Percentiles rank a stretch among this genome's conserved stretches.
Conservation (phyloP, 1,140 invertebrate species). For the Drosophila albomicans region DNA sequence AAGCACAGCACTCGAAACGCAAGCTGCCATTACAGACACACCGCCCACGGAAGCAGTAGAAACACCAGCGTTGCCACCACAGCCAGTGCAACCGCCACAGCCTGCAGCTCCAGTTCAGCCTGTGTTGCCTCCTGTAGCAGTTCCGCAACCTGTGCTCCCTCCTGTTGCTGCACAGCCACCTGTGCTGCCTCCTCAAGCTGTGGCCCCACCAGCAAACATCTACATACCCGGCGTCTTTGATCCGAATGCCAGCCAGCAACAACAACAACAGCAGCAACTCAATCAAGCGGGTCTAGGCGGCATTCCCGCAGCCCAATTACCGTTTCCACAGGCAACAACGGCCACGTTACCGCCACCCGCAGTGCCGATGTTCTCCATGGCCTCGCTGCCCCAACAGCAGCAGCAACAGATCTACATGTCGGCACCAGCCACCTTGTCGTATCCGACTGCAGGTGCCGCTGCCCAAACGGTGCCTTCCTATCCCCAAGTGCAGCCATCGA, state of each 20-base stretch:
- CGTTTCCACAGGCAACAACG: constrained; percentile 72
- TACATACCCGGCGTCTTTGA: constrained; percentile 69
- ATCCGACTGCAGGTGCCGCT: constrained; percentile 66
- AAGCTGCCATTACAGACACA: constrained; percentile 42
- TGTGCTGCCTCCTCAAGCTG: constrained; percentile 26
- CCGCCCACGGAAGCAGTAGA: constrained; percentile 11
- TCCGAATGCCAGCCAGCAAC: constrained; percentile 47
- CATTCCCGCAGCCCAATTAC: constrained; percentile 68
- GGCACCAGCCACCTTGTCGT: constrained; percentile 71
- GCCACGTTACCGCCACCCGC: constrained; percentile 41
- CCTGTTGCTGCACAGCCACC: constrained; percentile 46
- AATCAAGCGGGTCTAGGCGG: constrained; percentile 46
- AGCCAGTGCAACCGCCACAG: background rate
- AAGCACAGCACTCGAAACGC: constrained; percentile 58
- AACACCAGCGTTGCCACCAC: constrained; percentile 7
- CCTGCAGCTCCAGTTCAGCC: constrained; percentile 1
- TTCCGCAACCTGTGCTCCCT: background rate
- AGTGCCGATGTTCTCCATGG: constrained; percentile 44
- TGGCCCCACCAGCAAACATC: constrained; percentile 66
- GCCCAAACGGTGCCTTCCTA: constrained; percentile 80
- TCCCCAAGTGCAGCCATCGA: constrained; percentile 81
- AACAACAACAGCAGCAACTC: constrained; percentile 1
- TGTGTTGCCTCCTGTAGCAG: background rate
- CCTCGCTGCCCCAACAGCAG: constrained; percentile 45
- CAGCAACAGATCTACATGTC: constrained; percentile 78